phyloP scores from a whole-genome alignment of 2,113 vertebrate genomes.

The Syngnathus scovelli region DNA sequence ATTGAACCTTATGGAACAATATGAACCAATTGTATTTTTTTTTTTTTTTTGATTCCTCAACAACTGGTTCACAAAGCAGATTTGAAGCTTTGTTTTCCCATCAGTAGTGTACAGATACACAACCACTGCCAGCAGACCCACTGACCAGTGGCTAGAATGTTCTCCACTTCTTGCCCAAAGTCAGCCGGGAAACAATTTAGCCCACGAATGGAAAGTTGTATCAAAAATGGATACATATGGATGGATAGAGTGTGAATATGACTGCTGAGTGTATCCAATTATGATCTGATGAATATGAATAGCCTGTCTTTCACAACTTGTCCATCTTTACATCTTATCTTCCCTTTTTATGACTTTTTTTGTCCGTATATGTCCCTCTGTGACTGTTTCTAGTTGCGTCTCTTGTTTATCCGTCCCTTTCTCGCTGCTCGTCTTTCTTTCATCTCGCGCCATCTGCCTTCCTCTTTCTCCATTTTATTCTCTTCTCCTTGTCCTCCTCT shows the following conservation, averaged over 20 bases:
- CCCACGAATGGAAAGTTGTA: not conserved
- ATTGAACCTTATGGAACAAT: too few relatives aligned
- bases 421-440: slow-evolving; percentile 44
- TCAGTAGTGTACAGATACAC: too few relatives aligned
- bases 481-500: slow-evolving; percentile 1
- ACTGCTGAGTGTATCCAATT: not conserved
- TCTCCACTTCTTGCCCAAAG: not conserved
- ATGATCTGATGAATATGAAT: not conserved
- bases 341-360: slow-evolving; percentile 16
- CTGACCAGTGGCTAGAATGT: not conserved
- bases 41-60: too few relatives aligned
- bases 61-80: too few relatives aligned
- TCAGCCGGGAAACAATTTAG: not conserved
- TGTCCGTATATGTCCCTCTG: not conserved
- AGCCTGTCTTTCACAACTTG: slow-evolving; percentile 5
- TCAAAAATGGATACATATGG: not conserved
- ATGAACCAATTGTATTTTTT: too few relatives aligned
- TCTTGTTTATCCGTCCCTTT: slow-evolving; percentile 21
- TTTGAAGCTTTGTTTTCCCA: too few relatives aligned
- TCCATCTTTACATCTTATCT: not conserved
- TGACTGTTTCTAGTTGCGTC: not conserved
- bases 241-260: not conserved
- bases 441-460: slow-evolving; percentile 57
- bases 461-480: slow-evolving; percentile 43
- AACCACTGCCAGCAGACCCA: too few relatives aligned